Evolutionary conservation across 2,888 invertebrate genomes (phyloP), one percentile per base, ranked within the genome.

Genomic region (Orthosia cruda): DNA sequence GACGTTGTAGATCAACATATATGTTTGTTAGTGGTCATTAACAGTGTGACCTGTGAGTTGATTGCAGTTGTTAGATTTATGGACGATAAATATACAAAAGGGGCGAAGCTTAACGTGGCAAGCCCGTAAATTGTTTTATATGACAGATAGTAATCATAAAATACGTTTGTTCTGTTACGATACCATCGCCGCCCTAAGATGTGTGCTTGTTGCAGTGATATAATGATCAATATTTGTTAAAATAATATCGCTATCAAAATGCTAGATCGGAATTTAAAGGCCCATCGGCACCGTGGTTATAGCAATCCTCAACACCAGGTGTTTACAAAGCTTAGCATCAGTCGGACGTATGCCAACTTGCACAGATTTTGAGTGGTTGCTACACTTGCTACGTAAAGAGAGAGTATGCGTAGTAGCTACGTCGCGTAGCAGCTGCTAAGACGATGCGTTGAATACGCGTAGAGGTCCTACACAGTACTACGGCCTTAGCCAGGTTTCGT

Each of bases 61-160:
- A 91, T 89, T 88, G 88, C 82, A 87, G 82, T 88, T 88, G 87
- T 86, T 87, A 89, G 91, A 92, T 93, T 92, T 92, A 92, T 91
- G 89, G 87, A 75, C 87, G 83, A 89, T 92, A 92, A 93, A 94
- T 91, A 91, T 91, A 93, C 91, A 91, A 91, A 90, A 85, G 89
- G 89, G 91, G 92, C 92, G 91, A 92, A 91, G 91, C 89, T 90
- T 88, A 91, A 89, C 89, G 88, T 85, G 84, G 88, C 85, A 82
- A 80, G 86, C 86, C 91, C 90, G 92, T 95, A 93, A 95, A 95
- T 94, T 94, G 92, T 93, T 94, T 93, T 91, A 93, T 90, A 90
- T 91, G 94, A 92, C 93, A 92, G 88, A 87, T 87, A 86, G 83
- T 90, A 87, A 90, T 92, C 90, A 85, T 83, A 85, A 87, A 89